These are phyloP conservation scores for Xiphias gladius DNA, from an alignment of 2,113 vertebrate species.

Conservation along the genomic window DNA sequence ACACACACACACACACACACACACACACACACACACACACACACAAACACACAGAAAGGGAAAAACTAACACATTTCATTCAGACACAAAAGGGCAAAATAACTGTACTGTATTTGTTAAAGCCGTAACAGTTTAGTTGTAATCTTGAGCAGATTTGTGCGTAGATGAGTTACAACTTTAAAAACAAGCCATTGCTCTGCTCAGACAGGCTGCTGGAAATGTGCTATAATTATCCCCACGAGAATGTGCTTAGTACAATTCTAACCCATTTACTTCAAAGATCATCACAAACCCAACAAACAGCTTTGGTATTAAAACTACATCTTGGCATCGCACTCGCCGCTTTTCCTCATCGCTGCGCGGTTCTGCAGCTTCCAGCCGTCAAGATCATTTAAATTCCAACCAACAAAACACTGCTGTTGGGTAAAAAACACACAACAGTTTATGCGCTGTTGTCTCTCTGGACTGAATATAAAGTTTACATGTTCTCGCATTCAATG, in stretches of 20 bases:
- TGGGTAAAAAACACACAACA: conserved; percentile 6
- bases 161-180: conserved; percentile 64
- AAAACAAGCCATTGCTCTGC: conserved; percentile 65
- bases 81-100: conserved; percentile 27
- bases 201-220: conserved; percentile 63
- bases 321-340: conserved; percentile 36
- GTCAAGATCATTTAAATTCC: conserved; percentile 53
- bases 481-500: conserved; percentile 14
- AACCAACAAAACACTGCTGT: conserved; percentile 29
- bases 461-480: conserved; percentile 48
- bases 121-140: conserved; percentile 42
- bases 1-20: not conserved
- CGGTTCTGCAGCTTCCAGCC: conserved; percentile 47
- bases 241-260: conserved; percentile 53
- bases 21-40: not conserved
- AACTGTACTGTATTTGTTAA: conserved; percentile 31
- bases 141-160: conserved; percentile 55
- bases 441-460: conserved; percentile 37
- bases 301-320: conserved; percentile 53
- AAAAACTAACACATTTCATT: conserved; percentile 29
- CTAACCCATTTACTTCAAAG: conserved; percentile 68
- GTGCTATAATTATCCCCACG: conserved; percentile 62
- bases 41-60: not conserved
- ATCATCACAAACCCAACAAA: conserved; percentile 59
- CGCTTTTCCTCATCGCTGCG: conserved; percentile 32